phyloP scores from a whole-genome alignment of 2,888 invertebrate species.

The Phlogophora meticulosa region DNA sequence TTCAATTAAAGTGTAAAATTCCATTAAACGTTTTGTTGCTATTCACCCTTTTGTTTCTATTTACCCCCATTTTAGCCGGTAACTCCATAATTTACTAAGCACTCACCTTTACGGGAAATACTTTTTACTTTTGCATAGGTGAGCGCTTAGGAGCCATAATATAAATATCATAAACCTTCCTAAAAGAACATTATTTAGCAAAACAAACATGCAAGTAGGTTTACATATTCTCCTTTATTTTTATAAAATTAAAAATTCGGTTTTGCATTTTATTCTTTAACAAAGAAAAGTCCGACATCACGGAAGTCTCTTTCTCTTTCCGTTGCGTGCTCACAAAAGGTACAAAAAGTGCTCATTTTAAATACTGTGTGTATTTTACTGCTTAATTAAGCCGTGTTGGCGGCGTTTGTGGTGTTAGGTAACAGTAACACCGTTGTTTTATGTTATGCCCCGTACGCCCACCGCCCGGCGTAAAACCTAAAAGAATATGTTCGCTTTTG shows the following conservation, averaged over 20 bases:
- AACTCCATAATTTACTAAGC: too few species aligned
- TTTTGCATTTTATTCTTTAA: constrained; percentile 33
- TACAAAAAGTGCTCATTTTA: constrained; percentile 42
- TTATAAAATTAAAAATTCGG: constrained; percentile 21
- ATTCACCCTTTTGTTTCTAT: too few species aligned
- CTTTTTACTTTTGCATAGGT: too few species aligned
- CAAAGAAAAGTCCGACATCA: constrained; percentile 15
- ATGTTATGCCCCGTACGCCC: constrained; percentile 22
- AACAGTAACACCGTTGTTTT: constrained; percentile 50
- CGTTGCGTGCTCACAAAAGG: constrained; percentile 46
- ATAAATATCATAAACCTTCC: too few species aligned
- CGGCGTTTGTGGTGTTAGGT: constrained; percentile 44
- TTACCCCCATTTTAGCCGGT: too few species aligned
- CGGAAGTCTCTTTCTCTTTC: constrained; percentile 32
- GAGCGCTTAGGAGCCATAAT: too few species aligned
- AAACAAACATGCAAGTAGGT: neutral
- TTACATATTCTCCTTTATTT: neutral
- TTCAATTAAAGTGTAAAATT: too few species aligned
- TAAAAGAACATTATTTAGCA: neutral
- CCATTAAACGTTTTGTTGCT: too few species aligned
- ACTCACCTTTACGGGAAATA: too few species aligned
- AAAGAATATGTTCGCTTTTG: constrained; percentile 40
- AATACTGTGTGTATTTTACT: constrained; percentile 49
- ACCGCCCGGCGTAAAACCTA: constrained; percentile 26
- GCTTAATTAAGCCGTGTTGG: constrained; percentile 58